These are phyloP conservation scores for Heterotis niloticus DNA, from an alignment of 2,113 vertebrate species.

Conservation along the genomic window DNA sequence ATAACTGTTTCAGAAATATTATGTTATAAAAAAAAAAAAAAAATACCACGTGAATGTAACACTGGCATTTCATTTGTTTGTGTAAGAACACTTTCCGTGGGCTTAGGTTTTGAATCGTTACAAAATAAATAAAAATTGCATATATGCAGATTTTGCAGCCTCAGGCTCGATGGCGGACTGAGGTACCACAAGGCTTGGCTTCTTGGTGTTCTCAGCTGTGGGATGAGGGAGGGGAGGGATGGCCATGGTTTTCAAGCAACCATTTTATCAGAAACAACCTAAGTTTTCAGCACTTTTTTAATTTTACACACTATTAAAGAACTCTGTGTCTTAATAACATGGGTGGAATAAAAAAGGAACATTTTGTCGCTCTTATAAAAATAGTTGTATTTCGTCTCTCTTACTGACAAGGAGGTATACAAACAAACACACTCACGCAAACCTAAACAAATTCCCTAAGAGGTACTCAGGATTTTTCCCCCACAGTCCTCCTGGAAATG, in stretches of 20 bases:
- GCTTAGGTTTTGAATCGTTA: constrained; percentile 58
- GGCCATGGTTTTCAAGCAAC: background rate
- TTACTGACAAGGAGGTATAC: constrained; percentile 29
- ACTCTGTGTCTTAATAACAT: constrained; percentile 4
- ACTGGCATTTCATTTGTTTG: constrained; percentile 65
- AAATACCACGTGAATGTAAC: constrained; percentile 38
- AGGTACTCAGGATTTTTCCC: constrained; percentile 37
- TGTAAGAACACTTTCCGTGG: constrained; percentile 79
- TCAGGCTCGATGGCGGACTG: constrained; percentile 78
- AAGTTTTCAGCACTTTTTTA: background rate
- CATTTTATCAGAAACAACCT: background rate
- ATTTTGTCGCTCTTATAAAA: constrained; percentile 26
- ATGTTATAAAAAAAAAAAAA: constrained; percentile 49
- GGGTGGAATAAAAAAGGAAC: constrained; percentile 28
- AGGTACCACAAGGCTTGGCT: constrained; percentile 71
- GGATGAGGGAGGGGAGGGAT: constrained; percentile 11
- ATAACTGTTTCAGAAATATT: constrained; percentile 55
- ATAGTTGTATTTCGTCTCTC: constrained; percentile 17
- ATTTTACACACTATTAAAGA: background rate
- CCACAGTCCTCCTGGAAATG: constrained; percentile 53
- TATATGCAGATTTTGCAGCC: constrained; percentile 89
- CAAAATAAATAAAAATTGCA: constrained; percentile 87
- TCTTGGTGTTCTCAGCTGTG: constrained; percentile 65
- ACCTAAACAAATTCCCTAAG: constrained; percentile 10
- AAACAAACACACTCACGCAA: constrained; percentile 29